phyloP scores from a whole-genome alignment of 2,888 invertebrate species.

The Mesorhabditis belari region DNA sequence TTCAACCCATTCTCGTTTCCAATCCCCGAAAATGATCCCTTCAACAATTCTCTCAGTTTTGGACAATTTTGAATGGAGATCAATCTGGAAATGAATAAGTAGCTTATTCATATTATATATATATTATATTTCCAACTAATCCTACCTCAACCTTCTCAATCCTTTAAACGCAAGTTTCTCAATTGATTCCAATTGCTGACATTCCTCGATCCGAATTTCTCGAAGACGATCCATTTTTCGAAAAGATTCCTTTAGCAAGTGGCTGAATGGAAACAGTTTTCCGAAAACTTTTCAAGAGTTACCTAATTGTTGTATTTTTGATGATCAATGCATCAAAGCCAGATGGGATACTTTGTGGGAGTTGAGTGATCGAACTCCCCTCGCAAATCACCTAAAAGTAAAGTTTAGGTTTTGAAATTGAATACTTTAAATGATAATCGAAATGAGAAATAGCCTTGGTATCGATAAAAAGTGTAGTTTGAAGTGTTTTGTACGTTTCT shows the following conservation, averaged over 20 bases:
- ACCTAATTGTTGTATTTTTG: background rate
- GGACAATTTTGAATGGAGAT: conserved; percentile 14
- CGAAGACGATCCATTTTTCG: conserved; percentile 21
- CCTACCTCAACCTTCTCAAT: conserved; percentile 2
- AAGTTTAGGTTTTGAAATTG: too few relatives aligned
- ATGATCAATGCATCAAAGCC: conserved; percentile 8
- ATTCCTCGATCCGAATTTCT: conserved; percentile 18
- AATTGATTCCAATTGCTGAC: conserved; percentile 14
- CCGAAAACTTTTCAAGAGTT: conserved; percentile 4
- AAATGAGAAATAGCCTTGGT: too few relatives aligned
- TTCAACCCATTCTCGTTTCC: conserved; percentile 21
- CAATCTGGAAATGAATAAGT: background rate
- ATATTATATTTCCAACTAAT: background rate
- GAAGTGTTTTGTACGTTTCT: too few relatives aligned
- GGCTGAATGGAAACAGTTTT: conserved; percentile 16
- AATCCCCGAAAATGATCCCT: conserved; percentile 23
- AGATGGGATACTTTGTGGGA: conserved; percentile 19
- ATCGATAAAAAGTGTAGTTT: too few relatives aligned
- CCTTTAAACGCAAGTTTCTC: conserved; percentile 31
- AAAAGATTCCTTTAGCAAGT: conserved; percentile 22
- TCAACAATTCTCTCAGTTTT: conserved; percentile 16
- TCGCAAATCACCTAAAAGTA: conserved; percentile 20
- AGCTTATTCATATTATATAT: background rate
- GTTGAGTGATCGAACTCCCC: conserved; percentile 13
- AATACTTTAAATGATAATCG: too few relatives aligned